A percentile compares a stretch with the other conserved stretches of the same genome.
phyloP scores from a whole-genome alignment of 2,797 vertebrate genomes.

The Squalus acanthias region DNA sequence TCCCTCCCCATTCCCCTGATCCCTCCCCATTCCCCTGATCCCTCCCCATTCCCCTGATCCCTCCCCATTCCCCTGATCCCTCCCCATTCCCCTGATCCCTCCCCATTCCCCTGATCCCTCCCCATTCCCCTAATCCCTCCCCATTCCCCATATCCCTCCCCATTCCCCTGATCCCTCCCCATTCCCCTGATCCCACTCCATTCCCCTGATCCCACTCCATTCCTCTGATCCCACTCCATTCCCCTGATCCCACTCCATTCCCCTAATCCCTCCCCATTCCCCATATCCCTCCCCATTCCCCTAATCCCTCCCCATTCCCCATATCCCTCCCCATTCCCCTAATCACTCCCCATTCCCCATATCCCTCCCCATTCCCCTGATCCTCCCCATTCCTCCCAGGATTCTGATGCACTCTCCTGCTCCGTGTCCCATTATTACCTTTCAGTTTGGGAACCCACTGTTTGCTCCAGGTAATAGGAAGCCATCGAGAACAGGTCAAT shows the following conservation, averaged over 20 bases:
- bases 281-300: not conserved
- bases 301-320: too few species aligned
- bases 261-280: not conserved
- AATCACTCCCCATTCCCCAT: too few species aligned
- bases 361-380: not conserved
- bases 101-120: not conserved
- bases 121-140: too few species aligned
- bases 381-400: slow-evolving; percentile 8
- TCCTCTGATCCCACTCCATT: not conserved
- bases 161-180: too few species aligned
- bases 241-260: not conserved
- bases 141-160: too few species aligned
- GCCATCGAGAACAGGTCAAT: slow-evolving; percentile 56
- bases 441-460: slow-evolving; percentile 44
- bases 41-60: too few species aligned
- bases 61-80: not conserved
- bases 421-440: slow-evolving; percentile 46
- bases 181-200: too few species aligned
- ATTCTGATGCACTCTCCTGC: not conserved
- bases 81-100: too few species aligned
- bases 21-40: not conserved
- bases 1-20: not conserved
- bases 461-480: slow-evolving; percentile 47
- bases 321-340: too few species aligned
- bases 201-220: too few species aligned